Base-by-base conservation (phyloP, 1,140 invertebrate species). In the Ostrea edulis region DNA sequence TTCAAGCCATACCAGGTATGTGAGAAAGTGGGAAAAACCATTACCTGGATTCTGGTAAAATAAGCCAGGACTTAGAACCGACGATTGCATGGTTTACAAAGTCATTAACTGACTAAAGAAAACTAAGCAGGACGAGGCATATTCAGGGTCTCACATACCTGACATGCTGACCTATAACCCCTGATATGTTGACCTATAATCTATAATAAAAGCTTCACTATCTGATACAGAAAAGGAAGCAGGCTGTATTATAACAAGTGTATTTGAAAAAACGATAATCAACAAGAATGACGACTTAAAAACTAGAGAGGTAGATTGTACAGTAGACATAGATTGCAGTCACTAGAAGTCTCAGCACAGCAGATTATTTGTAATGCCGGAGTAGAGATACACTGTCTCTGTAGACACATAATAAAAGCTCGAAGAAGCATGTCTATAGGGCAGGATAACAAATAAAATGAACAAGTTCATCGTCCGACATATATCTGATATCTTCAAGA, bases 401-500 rank as follows among this genome's bases (percentile, higher is more conserved):
- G n/a, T 62, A 20, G n/a, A 20, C 14, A 62, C 17, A 20, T 62
- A 9, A n/a, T 20, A n/a, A 20, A n/a, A 62, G n/a, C n/a, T n/a
- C n/a, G n/a, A n/a, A n/a, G n/a, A 82, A 53, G 7, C 82, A 53
- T 8, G 25, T 0, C 44, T 53, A 54, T 11, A 83, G 53, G 29
- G 68, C 68, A n/a, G 82, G 82, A 83, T n/a, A 83, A 44, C 82
- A 83, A 52, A 83, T 83, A 83, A 83, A 83, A 83, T 83, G 8
- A n/a, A 83, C 82, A 83, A 83, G 82, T 83, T 83, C 82, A 11
- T 83, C 82, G 53, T 83, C 82, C n/a, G 44, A 53, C 82, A 83
- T 52, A 83, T 83, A 53, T 54, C 53, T 83, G 52, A 54, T 81
- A 35, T 86, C 82, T 7, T 83, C 44, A 0, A n/a, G 86, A 93